Conservation (phyloP, 2,797 vertebrate species). For the Lophius americanus region DNA sequence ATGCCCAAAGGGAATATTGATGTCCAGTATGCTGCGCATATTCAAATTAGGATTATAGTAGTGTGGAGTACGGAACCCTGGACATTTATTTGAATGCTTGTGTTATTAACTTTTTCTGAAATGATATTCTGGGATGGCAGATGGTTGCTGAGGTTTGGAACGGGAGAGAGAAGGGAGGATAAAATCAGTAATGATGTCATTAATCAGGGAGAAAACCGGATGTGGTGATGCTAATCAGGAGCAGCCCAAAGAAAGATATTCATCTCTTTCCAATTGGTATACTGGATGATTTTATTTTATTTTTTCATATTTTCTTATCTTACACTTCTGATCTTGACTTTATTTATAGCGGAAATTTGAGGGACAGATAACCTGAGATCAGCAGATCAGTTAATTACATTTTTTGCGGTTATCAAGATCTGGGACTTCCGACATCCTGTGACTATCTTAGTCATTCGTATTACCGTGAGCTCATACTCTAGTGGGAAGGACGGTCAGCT, state of each 20-base stretch:
- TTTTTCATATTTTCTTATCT: not conserved
- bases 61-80: no score
- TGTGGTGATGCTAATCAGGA: no score
- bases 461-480: slow-evolving; percentile 30
- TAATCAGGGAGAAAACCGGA: no score
- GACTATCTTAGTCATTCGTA: slow-evolving; percentile 49
- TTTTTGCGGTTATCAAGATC: slow-evolving; percentile 44
- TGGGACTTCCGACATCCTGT: slow-evolving; percentile 56
- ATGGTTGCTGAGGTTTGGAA: no score
- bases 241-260: no score
- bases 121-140: no score
- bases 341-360: slow-evolving; percentile 31
- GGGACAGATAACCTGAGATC: slow-evolving; percentile 40
- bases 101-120: no score
- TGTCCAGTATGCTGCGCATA: slow-evolving; percentile 16
- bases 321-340: slow-evolving; percentile 12
- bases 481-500: slow-evolving; percentile 9
- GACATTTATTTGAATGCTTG: no score
- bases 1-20: slow-evolving; percentile 12
- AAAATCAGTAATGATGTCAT: no score
- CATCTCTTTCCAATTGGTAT: no score
- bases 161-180: no score
- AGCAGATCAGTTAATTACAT: slow-evolving; percentile 53
- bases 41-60: no score
- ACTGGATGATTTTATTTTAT: not conserved